A percentile compares a stretch with the other conserved stretches of the same genome.
phyloP scores from a whole-genome alignment of 2,113 vertebrate species.

The Urocynchramus pylzowi region DNA sequence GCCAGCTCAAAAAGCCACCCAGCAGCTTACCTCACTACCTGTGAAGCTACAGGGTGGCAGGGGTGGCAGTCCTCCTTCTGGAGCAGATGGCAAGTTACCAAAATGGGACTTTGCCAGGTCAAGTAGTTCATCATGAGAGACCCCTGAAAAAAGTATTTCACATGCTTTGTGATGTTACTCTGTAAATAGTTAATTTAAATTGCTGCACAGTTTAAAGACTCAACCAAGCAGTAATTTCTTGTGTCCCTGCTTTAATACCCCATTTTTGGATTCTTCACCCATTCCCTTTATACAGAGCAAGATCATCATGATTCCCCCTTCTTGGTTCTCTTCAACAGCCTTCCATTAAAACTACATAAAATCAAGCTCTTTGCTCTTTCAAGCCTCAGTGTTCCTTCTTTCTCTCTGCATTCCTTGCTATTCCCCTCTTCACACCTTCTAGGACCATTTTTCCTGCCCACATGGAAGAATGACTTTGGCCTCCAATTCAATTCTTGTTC shows the following conservation, averaged over 20 bases:
- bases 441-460: neutral
- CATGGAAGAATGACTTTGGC: neutral
- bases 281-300: neutral
- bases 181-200: neutral
- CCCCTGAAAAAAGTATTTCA: conserved; percentile 75
- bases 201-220: neutral
- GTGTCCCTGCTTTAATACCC: neutral
- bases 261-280: neutral
- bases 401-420: neutral
- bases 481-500: neutral
- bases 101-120: conserved; percentile 91
- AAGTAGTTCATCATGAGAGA: conserved; percentile 86
- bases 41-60: conserved; percentile 88
- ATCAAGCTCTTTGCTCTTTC: neutral
- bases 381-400: neutral
- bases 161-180: neutral
- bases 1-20: neutral
- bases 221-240: neutral
- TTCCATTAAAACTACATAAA: neutral
- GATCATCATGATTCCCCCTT: neutral
- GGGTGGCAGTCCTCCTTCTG: conserved; percentile 80
- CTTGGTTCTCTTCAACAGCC: neutral
- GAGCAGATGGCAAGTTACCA: conserved; percentile 82
- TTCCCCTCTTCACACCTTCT: neutral
- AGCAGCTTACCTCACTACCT: conserved; percentile 89